Base-by-base conservation (phyloP, 2,113 vertebrate genomes). In the Zapornia atra region DNA sequence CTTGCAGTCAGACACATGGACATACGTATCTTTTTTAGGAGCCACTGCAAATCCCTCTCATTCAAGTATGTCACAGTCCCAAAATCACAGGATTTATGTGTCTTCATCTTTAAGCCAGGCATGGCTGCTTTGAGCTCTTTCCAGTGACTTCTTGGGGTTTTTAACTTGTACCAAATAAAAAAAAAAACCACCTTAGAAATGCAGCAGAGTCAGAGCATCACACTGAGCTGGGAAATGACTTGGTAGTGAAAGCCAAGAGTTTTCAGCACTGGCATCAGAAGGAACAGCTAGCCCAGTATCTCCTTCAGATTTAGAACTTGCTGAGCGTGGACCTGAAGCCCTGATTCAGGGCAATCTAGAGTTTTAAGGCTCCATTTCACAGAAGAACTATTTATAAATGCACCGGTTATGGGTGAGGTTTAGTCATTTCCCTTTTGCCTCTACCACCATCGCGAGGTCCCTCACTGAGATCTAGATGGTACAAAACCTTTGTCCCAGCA, bases 31-130 rank as follows among this genome's bases (percentile, higher is more conserved):
- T 46, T 75, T 72, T 91, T 63, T 12, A 91, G 29, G 22, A 38
- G 12, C 25, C 10, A 20, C 34, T 59, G 8, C 2, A 1, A 84
- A 44, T 64, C 18, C 8, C 3, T 31, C n/a, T 66, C 5, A 0
- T 60, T 84, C 28, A 91, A 70, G 48, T 75, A 34, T 21, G 36
- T 34, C 13, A 42, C 21, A 59, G 36, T 48, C 51, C 31, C 50
- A 40, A 83, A 69, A 77, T 38, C 28, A 66, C 1, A 12, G 4
- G 10, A 79, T 56, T 86, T 51, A 12, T 19, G 25, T 61, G 51
- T 60, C 38, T 36, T 76, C 6, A 29, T 38, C 57, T 68, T 48
- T 72, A 72, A 80, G 40, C 7, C 1, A 3, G 34, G 18, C 28
- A 25, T 6, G 28, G 33, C 10, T 6, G 11, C 46, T 66, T 15